These are phyloP conservation scores for Apamea crenata DNA, from an alignment of 2,888 invertebrate species.

Conservation along the genomic window DNA sequence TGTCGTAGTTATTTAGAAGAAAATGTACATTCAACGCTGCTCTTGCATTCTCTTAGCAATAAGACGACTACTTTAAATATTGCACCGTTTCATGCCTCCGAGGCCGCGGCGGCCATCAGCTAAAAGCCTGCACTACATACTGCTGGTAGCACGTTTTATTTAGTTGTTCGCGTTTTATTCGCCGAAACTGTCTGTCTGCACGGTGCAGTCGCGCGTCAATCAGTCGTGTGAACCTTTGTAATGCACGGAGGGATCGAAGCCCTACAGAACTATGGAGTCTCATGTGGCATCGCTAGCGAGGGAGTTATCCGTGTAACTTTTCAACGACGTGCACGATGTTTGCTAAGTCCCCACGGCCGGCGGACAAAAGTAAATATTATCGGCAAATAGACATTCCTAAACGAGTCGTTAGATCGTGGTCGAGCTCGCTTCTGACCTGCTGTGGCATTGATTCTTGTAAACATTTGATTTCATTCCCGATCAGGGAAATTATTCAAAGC, in stretches of 20 bases:
- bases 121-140: conserved; percentile 26
- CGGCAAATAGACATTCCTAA: conserved; percentile 48
- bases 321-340: conserved; percentile 22
- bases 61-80: conserved; percentile 22
- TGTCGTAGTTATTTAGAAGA: neutral
- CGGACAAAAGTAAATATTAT: conserved; percentile 35
- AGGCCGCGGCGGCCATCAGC: conserved; percentile 25
- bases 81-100: conserved; percentile 11
- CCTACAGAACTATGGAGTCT: neutral
- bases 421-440: neutral
- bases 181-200: neutral
- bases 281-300: neutral
- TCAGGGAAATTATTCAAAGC: conserved; percentile 1
- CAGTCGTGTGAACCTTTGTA: neutral
- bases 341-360: conserved; percentile 3
- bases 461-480: conserved; percentile 20
- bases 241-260: neutral
- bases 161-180: neutral
- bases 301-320: conserved; percentile 11
- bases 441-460: conserved; percentile 16
- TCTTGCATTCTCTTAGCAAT: conserved; percentile 16
- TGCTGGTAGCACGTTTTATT: conserved; percentile 10
- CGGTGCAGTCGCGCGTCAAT: neutral
- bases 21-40: neutral
- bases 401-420: conserved; percentile 18